Conservation (phyloP, 2,113 vertebrate genomes). For the Crotalus tigris region DNA sequence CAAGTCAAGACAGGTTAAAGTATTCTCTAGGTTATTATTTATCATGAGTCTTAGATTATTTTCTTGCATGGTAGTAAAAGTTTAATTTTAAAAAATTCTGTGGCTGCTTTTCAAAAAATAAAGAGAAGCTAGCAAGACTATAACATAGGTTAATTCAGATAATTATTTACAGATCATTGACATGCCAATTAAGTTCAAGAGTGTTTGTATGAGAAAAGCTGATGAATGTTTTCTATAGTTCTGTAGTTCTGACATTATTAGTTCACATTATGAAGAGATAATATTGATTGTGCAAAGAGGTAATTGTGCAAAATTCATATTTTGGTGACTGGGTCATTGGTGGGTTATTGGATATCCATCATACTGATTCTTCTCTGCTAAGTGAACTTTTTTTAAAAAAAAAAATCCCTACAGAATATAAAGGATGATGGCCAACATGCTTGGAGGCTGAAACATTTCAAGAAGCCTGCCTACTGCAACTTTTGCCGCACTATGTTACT, state of each 20-base stretch:
- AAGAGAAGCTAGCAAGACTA: not conserved
- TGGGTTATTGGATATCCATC: not conserved
- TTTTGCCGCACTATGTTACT: constrained; percentile 91
- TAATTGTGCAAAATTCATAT: not conserved
- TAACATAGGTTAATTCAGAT: not conserved
- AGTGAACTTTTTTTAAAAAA: accelerated
- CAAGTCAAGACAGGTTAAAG: not conserved
- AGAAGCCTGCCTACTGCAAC: constrained; percentile 95
- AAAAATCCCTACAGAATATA: constrained; percentile 69
- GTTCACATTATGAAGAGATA: not conserved
- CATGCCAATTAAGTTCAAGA: not conserved
- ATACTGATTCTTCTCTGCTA: not conserved
- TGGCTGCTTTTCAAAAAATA: not conserved
- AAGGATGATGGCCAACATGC: constrained; percentile 88
- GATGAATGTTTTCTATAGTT: not conserved
- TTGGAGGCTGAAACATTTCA: constrained; percentile 96
- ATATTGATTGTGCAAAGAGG: not conserved
- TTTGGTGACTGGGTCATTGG: not conserved
- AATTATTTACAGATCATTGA: not conserved
- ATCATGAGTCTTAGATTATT: not conserved
- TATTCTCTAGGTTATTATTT: not conserved
- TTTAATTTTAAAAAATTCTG: not conserved
- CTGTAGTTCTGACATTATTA: not conserved
- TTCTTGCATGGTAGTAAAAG: not conserved
- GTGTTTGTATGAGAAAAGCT: not conserved